phyloP scores from a whole-genome alignment of 2,888 invertebrate species.

The Adela reaumurella region DNA sequence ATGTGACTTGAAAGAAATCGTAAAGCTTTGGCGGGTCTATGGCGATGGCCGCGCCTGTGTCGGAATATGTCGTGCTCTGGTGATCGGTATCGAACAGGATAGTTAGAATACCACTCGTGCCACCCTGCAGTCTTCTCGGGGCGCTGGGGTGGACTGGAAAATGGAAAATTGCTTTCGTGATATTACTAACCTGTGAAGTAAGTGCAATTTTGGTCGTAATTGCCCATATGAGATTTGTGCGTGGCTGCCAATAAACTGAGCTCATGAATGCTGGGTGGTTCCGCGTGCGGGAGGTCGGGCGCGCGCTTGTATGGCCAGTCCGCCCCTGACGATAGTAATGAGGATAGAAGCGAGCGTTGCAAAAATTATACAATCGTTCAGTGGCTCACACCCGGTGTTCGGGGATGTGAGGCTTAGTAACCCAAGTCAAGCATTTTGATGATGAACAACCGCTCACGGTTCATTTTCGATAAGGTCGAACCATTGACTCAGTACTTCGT shows the following conservation, averaged over 20 bases:
- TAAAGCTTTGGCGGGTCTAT: background rate
- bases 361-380: constrained; percentile 48
- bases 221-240: constrained; percentile 58
- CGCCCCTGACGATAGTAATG: constrained; percentile 59
- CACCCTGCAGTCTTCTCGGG: constrained; percentile 53
- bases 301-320: constrained; percentile 59
- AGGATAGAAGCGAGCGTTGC: constrained; percentile 53
- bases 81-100: background rate
- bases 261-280: constrained; percentile 57
- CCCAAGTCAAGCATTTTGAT: constrained; percentile 21
- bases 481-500: too few relatives aligned
- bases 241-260: constrained; percentile 58
- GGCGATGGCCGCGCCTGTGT: background rate
- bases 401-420: constrained; percentile 40
- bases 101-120: background rate
- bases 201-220: constrained; percentile 57
- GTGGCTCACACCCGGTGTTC: constrained; percentile 27
- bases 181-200: constrained; percentile 55
- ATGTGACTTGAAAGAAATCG: background rate
- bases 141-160: constrained; percentile 53
- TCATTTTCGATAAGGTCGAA: too few relatives aligned
- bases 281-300: constrained; percentile 52
- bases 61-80: background rate
- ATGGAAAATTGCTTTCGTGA: constrained; percentile 1
- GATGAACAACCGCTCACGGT: background rate